Conservation (phyloP, 2,797 vertebrate species). For the Pseudochirops corinnae region DNA sequence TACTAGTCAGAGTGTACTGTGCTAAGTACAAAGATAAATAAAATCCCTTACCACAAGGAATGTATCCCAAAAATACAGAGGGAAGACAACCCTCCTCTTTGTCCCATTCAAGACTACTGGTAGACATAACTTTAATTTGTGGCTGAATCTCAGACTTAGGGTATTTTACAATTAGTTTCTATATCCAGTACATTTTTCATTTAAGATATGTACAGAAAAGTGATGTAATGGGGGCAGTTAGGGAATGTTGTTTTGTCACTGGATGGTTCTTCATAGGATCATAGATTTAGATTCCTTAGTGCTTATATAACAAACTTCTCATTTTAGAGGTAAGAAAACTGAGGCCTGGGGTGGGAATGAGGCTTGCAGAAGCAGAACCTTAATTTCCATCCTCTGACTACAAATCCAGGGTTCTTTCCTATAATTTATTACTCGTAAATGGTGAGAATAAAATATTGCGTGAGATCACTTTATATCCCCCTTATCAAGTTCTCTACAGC, state of each 20-base stretch:
- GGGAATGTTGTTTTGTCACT: background rate
- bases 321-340: conserved; percentile 50
- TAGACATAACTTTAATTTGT: background rate
- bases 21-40: background rate
- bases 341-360: background rate
- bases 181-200: background rate
- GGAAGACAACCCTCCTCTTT: background rate
- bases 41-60: background rate
- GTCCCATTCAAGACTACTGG: background rate
- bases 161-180: background rate
- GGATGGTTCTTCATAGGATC: background rate
- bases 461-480: background rate
- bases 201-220: background rate
- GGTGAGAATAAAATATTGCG: background rate
- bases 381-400: conserved; percentile 1
- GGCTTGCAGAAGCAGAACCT: conserved; percentile 13
- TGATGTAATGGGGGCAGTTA: background rate
- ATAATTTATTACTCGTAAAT: background rate
- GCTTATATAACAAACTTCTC: background rate
- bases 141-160: background rate
- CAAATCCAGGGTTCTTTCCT: conserved; percentile 7
- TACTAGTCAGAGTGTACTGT: background rate
- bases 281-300: background rate
- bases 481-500: background rate
- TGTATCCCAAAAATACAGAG: background rate